phyloP scores from a whole-genome alignment of 2,113 vertebrate species.

The Circaetus gallicus region DNA sequence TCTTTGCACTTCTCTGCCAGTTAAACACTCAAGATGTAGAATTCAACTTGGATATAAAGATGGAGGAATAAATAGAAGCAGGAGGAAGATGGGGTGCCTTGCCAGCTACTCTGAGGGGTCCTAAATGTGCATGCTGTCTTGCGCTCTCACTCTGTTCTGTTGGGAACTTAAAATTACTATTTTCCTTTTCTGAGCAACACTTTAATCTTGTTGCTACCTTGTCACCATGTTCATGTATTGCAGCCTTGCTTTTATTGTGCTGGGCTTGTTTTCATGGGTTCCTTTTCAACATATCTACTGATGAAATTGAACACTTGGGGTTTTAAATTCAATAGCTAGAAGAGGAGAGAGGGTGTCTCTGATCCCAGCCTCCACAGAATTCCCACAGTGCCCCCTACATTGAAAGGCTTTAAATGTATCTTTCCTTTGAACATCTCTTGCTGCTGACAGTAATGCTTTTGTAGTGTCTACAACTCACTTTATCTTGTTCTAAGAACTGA shows the following conservation, averaged over 20 bases:
- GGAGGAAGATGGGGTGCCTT: neutral
- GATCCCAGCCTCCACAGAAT: neutral
- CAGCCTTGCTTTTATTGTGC: neutral
- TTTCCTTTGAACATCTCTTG: neutral
- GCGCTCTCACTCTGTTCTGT: neutral
- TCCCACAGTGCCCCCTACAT: neutral
- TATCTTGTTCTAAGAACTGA: neutral
- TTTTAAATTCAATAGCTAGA: neutral
- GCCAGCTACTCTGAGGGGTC: neutral
- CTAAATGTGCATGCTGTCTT: neutral
- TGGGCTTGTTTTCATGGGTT: neutral
- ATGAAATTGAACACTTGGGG: neutral
- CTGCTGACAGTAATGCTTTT: conserved; percentile 10
- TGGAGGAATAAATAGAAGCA: neutral
- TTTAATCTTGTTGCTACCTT: conserved; percentile 24
- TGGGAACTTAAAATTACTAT: neutral
- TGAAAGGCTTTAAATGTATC: conserved; percentile 18
- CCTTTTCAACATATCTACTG: neutral
- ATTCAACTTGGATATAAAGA: neutral
- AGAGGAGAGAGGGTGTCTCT: neutral
- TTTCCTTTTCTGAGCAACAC: neutral
- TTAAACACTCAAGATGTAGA: neutral
- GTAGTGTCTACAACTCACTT: neutral
- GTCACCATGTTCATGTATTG: neutral
- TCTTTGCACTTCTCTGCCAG: neutral